Percentiles rank a stretch among this genome's conserved stretches.
Conservation (phyloP, 2,888 invertebrate genomes). For the Petrolisthes manimaculis region DNA sequence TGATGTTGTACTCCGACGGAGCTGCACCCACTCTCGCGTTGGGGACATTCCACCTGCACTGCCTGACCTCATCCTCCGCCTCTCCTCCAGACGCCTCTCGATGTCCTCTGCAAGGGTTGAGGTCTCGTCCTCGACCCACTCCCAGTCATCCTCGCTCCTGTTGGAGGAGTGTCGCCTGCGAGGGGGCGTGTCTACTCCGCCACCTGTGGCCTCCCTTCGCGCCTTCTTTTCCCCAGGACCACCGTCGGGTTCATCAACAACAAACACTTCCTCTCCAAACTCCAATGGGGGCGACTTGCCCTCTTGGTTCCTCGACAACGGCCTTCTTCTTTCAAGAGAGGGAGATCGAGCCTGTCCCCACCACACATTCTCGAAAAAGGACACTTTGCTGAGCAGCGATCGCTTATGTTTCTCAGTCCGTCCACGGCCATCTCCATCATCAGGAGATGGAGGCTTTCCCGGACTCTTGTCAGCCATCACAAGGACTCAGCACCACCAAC, state of each 20-base stretch:
- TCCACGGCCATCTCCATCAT: conserved; percentile 32
- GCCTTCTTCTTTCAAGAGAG: conserved; percentile 46
- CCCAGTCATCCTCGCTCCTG: conserved; percentile 52
- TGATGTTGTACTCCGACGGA: conserved; percentile 24
- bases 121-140: conserved; percentile 35
- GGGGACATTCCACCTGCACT: conserved; percentile 33
- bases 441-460: conserved; percentile 50
- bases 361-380: conserved; percentile 86
- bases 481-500: background rate
- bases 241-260: conserved; percentile 34
- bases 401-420: conserved; percentile 52
- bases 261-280: conserved; percentile 32
- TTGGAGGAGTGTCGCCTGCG: conserved; percentile 1
- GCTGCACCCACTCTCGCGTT: conserved; percentile 51
- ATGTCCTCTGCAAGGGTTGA: conserved; percentile 54
- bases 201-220: conserved; percentile 36
- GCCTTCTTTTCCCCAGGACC: conserved; percentile 25
- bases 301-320: background rate
- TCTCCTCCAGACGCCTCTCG: conserved; percentile 53
- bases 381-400: conserved; percentile 79
- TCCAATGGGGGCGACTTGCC: conserved; percentile 30
- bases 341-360: conserved; percentile 57
- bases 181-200: conserved; percentile 4
- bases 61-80: conserved; percentile 40
- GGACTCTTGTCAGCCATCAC: conserved; percentile 63